phyloP scores from a whole-genome alignment of 2,888 invertebrate species.

The Cerastis leucographa region DNA sequence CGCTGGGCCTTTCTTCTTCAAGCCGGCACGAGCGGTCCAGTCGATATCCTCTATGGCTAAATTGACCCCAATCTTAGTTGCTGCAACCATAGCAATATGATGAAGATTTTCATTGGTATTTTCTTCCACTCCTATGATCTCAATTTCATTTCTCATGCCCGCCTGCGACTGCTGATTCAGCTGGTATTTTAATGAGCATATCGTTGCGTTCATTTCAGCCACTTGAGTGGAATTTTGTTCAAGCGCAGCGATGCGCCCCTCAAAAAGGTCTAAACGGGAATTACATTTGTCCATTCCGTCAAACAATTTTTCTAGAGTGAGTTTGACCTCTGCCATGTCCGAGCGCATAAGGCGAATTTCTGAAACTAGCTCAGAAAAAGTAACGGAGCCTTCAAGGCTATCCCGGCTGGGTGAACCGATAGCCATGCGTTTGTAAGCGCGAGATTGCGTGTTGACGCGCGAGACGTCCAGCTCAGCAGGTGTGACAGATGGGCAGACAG shows the following conservation, averaged over 20 bases:
- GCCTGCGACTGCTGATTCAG: background rate
- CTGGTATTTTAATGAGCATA: background rate
- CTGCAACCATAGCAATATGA: background rate
- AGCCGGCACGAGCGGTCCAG: no score
- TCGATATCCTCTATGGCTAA: background rate
- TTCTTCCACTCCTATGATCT: no score
- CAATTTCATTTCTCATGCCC: background rate
- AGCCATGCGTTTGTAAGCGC: no score
- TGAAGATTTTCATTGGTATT: slow-evolving; percentile 10
- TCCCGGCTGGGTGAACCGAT: no score
- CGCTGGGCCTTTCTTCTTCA: no score
- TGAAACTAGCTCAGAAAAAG: no score
- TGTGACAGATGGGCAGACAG: no score
- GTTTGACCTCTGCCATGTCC: slow-evolving; percentile 1
- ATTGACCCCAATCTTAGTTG: background rate
- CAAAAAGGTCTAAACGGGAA: background rate
- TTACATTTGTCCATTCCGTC: background rate
- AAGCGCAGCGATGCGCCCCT: background rate
- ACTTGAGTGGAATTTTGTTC: background rate
- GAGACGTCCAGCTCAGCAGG: no score
- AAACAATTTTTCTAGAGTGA: background rate
- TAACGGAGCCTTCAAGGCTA: no score
- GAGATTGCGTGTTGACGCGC: no score
- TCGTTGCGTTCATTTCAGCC: background rate
- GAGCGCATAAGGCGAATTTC: background rate